These are phyloP conservation scores for Clarias magur DNA, from an alignment of 2,113 vertebrate genomes.

Conservation along the genomic window DNA sequence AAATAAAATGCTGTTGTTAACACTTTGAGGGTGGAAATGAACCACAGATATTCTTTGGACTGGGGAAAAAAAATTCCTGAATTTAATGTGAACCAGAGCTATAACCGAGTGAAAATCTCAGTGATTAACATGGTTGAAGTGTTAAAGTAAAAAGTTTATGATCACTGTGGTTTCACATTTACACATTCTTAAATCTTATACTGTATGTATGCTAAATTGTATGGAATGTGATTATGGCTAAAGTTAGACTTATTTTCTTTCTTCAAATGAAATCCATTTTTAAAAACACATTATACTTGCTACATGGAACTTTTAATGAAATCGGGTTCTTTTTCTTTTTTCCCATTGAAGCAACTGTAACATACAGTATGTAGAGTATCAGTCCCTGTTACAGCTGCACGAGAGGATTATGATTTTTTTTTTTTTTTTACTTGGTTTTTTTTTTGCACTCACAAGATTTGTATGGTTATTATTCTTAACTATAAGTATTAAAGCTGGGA, in stretches of 20 bases:
- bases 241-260: not conserved
- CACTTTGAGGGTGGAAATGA: not conserved
- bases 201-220: too few relatives aligned
- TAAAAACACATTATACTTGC: not conserved
- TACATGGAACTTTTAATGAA: not conserved
- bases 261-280: not conserved
- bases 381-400: not conserved
- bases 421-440: too few relatives aligned
- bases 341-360: not conserved
- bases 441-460: too few relatives aligned
- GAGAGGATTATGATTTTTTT: not conserved
- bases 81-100: not conserved
- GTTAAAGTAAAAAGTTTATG: not conserved
- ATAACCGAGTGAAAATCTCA: not conserved
- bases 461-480: too few relatives aligned
- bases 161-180: not conserved
- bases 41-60: not conserved
- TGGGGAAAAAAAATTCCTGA: not conserved
- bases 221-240: not conserved
- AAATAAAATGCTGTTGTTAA: not conserved
- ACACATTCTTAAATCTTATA: not conserved
- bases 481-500: too few relatives aligned
- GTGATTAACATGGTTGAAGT: not conserved
- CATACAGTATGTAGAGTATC: not conserved
- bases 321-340: not conserved